Conservation (phyloP, 2,113 vertebrate genomes). For the Larimichthys crocea region DNA sequence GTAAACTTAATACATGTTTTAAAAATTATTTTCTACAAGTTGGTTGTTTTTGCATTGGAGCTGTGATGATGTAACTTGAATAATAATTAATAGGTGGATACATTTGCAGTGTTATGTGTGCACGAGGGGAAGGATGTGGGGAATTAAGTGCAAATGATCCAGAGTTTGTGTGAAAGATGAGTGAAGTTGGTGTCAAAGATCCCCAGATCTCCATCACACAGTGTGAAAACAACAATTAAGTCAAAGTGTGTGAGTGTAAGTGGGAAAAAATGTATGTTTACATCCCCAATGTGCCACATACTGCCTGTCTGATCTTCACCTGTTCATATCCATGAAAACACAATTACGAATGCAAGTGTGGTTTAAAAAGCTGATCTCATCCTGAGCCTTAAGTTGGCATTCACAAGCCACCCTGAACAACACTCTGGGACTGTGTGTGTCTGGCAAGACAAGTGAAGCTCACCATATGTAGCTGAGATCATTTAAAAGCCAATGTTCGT, state of each 20-base stretch:
- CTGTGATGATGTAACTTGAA: background rate
- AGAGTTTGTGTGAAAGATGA: background rate
- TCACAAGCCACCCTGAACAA: background rate
- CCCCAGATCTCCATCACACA: background rate
- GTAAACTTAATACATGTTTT: constrained; percentile 78
- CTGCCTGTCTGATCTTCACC: background rate
- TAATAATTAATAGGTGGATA: background rate
- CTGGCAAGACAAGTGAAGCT: constrained; percentile 20
- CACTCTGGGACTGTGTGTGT: background rate
- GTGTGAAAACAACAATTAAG: background rate
- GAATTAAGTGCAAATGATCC: background rate
- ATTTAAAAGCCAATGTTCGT: constrained; percentile 1
- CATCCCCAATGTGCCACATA: background rate
- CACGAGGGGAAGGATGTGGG: background rate
- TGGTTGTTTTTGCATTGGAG: background rate
- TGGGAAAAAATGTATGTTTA: background rate
- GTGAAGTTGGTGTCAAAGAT: background rate
- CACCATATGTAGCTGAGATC: constrained; percentile 25
- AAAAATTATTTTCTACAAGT: background rate
- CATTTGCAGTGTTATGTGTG: background rate
- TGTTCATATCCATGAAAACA: background rate
- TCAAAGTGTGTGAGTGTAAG: background rate
- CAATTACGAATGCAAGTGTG: background rate
- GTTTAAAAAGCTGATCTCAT: background rate
- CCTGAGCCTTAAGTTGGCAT: background rate